These are phyloP conservation scores for Gadopsis bispinosus DNA, from an alignment of 2,797 vertebrate genomes.

Conservation along the genomic window DNA sequence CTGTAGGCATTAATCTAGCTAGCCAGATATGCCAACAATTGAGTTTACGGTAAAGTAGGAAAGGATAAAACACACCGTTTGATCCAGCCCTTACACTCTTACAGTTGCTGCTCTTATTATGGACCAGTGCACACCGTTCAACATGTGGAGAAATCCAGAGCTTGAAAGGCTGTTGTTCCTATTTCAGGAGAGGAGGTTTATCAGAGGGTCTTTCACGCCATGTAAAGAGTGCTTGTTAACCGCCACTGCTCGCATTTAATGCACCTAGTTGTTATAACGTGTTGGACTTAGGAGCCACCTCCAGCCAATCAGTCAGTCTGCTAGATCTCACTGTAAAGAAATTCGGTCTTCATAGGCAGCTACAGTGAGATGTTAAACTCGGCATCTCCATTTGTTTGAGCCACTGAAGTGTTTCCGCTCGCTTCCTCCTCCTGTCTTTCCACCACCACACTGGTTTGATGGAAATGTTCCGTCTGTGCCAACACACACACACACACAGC, in stretches of 20 bases:
- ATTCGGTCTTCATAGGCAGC: slow-evolving; percentile 10
- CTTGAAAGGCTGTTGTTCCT: not conserved
- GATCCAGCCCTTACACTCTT: not conserved
- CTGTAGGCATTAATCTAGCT: not conserved
- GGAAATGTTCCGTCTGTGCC: slow-evolving; percentile 71
- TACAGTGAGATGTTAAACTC: slow-evolving; percentile 35
- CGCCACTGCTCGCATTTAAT: not conserved
- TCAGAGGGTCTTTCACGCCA: not conserved
- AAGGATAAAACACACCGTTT: not conserved
- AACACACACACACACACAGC: slow-evolving; percentile 67
- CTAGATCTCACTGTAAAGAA: not conserved
- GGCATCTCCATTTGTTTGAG: slow-evolving; percentile 47
- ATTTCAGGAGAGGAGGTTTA: not conserved
- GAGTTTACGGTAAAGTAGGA: not conserved
- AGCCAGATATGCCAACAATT: not conserved
- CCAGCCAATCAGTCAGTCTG: not conserved
- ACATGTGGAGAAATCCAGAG: not conserved
- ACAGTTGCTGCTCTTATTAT: not conserved
- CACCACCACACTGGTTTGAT: slow-evolving; percentile 54
- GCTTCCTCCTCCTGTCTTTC: slow-evolving; percentile 45
- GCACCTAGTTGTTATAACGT: not conserved
- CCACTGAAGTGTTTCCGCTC: slow-evolving; percentile 52
- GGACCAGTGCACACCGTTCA: not conserved
- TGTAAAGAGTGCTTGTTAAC: not conserved
- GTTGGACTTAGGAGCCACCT: not conserved